Evolutionary conservation across 2,888 invertebrate species (phyloP), one percentile per base, ranked within the genome.

Genomic region (Ochropleura plecta): DNA sequence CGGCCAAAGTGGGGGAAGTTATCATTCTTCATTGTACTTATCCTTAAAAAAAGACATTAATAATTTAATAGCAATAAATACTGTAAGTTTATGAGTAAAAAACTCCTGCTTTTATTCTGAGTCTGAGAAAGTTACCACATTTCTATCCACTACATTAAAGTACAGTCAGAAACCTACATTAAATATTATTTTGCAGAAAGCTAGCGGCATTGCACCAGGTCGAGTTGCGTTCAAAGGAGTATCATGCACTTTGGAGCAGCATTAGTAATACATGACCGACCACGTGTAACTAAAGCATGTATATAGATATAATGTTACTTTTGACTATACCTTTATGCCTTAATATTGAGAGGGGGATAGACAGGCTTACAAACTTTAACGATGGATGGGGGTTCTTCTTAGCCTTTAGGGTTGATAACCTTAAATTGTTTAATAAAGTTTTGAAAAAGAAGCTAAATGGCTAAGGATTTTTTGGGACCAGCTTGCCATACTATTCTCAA

Each of bases 221-320:
- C 44, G 68, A 66, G 82, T 49, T 55, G 59, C 59, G 62, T 72
- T 82, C 84, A 82, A 82, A 83, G 81, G 73, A 71, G 68, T 76
- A 84, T 81, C 70, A 84, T 83, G 83, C 73, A 84, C 72, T 84
- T 84, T 77, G 53, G 69, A 82, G 80, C 1, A 51, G 74, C 71
- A 75, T 82, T 72, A 83, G 74, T 72, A 51, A 69, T 75, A 72
- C 84, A 72, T 79, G 84, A 69, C 74, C 49, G 46, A 66, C 53
- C 84, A 57, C 65, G 69, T 83, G 80, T 69, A 66, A 70, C 70
- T 83, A 79, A 83, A 57, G 63, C 66, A 74, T 75, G 72, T 80
- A 67, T 46, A 69, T 72, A 69, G 46, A 83, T 65, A 78, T 70
- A 48, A 70, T 73, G 60, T 62, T 65, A 65, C 42, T 69, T 71